Evolutionary conservation across 2,797 vertebrate species (phyloP).

Genomic region (Helicolenus hilgendorfi): DNA sequence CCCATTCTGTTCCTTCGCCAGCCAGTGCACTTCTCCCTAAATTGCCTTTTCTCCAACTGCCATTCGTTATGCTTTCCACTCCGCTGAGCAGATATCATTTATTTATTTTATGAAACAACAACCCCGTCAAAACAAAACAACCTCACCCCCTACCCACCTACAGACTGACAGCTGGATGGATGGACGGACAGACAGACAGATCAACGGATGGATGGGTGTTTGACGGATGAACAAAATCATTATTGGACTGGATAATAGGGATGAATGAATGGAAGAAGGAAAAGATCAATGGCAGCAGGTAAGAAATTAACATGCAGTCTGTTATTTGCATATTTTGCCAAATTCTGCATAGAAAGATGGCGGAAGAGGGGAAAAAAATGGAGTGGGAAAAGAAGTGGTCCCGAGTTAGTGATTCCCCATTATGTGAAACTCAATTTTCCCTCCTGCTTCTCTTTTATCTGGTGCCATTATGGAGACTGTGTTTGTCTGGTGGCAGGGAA

Average conservation of each 20-base stretch:
- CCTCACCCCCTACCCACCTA: conserved; percentile 53
- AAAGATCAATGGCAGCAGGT: conserved; percentile 50
- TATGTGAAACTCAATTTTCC: conserved; percentile 89
- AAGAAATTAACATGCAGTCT: conserved; percentile 69
- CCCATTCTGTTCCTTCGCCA: conserved; percentile 86
- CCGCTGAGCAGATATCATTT: conserved; percentile 89
- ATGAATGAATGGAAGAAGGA: conserved; percentile 44
- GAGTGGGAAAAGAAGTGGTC: conserved; percentile 69
- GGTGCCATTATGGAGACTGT: conserved; percentile 86
- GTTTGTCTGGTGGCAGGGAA: conserved; percentile 88
- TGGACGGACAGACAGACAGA: conserved; percentile 44
- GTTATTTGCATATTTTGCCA: conserved; percentile 55
- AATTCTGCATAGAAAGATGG: conserved; percentile 62
- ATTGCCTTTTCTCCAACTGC: conserved; percentile 89
- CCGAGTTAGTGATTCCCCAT: conserved; percentile 86
- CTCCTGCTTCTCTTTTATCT: conserved; percentile 86
- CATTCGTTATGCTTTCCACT: conserved; percentile 91
- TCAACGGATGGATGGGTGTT: conserved; percentile 25
- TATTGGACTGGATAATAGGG: conserved; percentile 46
- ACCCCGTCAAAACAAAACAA: conserved; percentile 84
- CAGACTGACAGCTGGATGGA: conserved; percentile 62
- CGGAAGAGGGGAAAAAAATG: conserved; percentile 57
- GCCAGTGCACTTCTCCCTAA: conserved; percentile 86
- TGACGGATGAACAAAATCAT: conserved; percentile 50
- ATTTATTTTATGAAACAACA: conserved; percentile 91